Base-by-base conservation (phyloP, 1,140 invertebrate species). In the Drosophila triauraria region DNA sequence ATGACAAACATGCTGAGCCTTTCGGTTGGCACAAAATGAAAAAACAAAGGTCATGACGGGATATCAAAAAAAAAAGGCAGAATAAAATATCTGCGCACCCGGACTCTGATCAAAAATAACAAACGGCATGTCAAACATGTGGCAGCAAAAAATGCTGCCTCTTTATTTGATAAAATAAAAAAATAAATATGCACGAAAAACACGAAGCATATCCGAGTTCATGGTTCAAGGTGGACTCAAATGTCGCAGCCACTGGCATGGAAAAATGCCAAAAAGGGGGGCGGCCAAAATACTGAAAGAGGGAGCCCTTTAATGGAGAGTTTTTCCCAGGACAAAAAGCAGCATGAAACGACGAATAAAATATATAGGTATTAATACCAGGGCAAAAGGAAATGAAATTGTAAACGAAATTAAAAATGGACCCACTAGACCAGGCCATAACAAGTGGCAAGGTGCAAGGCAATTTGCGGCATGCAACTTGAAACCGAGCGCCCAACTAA, bases 51-150 rank as follows among this genome's bases (percentile, higher is more conserved):
- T 67, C 40, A 54, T 44, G 48, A 13, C n/a, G 46, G 32, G 17
- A 20, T 30, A 50, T 48, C 17, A 23, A 23, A 23, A 40, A 38
- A 20, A 71, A 61, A 80, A 69, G 63, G 62, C 63, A 48, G 64
- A 64, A 68, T 61, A 81, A 74, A 70, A 78, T 76, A 59, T 75
- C 61, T 85, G 68, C 42, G 23, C 64, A 72, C 51, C 54, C 67
- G 44, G 67, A 47, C 68, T 53, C 76, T 83, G 71, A 83, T 77
- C 68, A 83, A 77, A 87, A 82, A 87, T 87, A 83, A 87, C 79
- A 87, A 82, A 82, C 83, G 83, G 75, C 79, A 82, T 86, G 82
- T 78, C 83, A 86, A 70, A 79, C 75, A 86, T 87, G 65, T 62
- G 70, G 59, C 65, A 68, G 50, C 54, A 76, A 87, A 76, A 87